phyloP scores from a whole-genome alignment of 2,113 vertebrate genomes.

The Axis porcinus region DNA sequence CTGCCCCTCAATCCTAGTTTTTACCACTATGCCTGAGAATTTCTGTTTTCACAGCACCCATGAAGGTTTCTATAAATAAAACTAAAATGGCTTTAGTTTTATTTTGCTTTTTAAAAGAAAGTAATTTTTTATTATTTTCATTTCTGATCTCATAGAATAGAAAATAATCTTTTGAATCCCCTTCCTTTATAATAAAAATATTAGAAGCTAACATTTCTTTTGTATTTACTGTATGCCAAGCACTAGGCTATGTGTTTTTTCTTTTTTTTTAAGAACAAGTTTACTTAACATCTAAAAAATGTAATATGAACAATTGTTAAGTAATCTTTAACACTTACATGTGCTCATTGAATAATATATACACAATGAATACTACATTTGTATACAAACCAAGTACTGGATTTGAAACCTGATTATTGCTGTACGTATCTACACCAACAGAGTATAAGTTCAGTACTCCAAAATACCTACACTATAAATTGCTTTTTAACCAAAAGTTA shows the following conservation, averaged over 20 bases:
- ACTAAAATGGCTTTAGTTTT: not conserved
- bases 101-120: conserved; percentile 38
- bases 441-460: conserved; percentile 78
- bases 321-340: conserved; percentile 86
- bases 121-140: not conserved
- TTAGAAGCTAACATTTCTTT: conserved; percentile 21
- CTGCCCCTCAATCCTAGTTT: not conserved
- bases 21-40: not conserved
- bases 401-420: conserved; percentile 89
- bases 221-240: not conserved
- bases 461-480: conserved; percentile 82
- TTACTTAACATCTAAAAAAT: conserved; percentile 98
- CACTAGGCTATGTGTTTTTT: not conserved
- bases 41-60: not conserved
- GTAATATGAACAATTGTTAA: conserved; percentile 88
- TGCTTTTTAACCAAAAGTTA: conserved; percentile 75
- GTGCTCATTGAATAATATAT: conserved; percentile 87
- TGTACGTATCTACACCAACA: conserved; percentile 79
- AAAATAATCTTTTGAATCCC: conserved; percentile 18
- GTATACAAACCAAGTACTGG: conserved; percentile 86
- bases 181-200: not conserved
- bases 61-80: conserved; percentile 7
- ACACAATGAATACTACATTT: conserved; percentile 93
- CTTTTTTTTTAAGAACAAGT: conserved; percentile 87
- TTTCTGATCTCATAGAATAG: conserved; percentile 24